These are phyloP conservation scores for Sisor rabdophorus DNA, from an alignment of 2,113 vertebrate species.

Conservation along the genomic window DNA sequence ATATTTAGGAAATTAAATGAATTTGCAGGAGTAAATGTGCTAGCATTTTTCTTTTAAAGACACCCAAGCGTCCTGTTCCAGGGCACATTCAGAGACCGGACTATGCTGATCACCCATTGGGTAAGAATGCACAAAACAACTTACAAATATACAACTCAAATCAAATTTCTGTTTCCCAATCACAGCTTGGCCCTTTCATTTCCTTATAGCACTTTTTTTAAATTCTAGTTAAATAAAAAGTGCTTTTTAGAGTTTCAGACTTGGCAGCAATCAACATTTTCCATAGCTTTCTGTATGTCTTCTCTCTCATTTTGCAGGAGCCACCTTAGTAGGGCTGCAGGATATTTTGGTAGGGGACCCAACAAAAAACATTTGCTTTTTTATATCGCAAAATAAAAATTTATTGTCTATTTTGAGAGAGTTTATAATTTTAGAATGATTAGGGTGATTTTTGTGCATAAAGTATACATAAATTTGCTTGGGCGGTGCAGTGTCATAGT, in stretches of 20 bases:
- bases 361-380: no score
- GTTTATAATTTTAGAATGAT: no score
- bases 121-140: slow-evolving; percentile 66
- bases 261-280: neutral
- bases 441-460: no score
- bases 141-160: neutral
- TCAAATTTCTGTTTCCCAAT: neutral
- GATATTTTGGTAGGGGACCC: no score
- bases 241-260: neutral
- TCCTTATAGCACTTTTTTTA: neutral
- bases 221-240: neutral
- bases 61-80: slow-evolving; percentile 86
- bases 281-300: neutral
- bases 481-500: no score
- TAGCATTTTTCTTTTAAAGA: slow-evolving; percentile 67
- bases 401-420: no score
- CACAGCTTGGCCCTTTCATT: neutral
- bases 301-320: neutral
- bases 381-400: no score
- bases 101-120: slow-evolving; percentile 96
- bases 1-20: neutral
- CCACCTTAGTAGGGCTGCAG: no score
- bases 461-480: no score
- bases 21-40: neutral
- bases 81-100: slow-evolving; percentile 94